Evolutionary conservation across 2,888 invertebrate genomes (phyloP), one percentile per base, ranked within the genome.

Genomic region (Strigamia transsilvanica): DNA sequence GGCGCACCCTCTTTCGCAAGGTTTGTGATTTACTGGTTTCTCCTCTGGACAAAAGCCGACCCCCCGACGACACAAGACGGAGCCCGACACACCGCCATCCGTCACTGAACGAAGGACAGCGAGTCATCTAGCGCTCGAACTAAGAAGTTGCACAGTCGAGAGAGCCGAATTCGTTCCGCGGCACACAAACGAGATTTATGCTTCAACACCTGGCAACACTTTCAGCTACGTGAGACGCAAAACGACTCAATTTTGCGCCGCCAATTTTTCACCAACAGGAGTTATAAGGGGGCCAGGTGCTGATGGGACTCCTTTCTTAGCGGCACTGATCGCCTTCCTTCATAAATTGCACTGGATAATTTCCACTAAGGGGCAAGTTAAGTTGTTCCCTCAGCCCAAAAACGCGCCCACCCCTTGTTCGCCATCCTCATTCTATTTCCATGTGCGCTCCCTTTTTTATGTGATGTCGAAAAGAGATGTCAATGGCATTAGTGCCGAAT

Each of bases 161-260:
- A 38, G 38, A 38, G 38, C 21, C 21, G 23, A 66, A 66, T 66
- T 66, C 61, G 61, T 66, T 66, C 61, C 61, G 61, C 61, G 12
- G 61, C 61, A 21, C 61, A 66, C 61, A 66, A 66, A 66, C 23
- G 61, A 66, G 61, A 66, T 66, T 66, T 66, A 66, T 66, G 61
- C 61, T n/a, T 66, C 61, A 21, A 66, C 61, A 66, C 61, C 61
- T 66, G 61, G 61, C 61, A 66, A 66, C 61, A 66, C 61, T 66
- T 66, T 66, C 23, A 21, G 61, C 21, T 12, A 21, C 61, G 61
- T 21, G 61, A 21, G 18, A 51, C 51, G 21, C 61, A 66, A 66
- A 46, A 66, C 61, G 61, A 66, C 61, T 66, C 23, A 66, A 66
- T 66, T 66, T 66, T 23, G 61, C 61, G 21, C 1, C 18, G 61